Conservation (phyloP, 1,140 invertebrate species). For the Scaptomyza pallida region DNA sequence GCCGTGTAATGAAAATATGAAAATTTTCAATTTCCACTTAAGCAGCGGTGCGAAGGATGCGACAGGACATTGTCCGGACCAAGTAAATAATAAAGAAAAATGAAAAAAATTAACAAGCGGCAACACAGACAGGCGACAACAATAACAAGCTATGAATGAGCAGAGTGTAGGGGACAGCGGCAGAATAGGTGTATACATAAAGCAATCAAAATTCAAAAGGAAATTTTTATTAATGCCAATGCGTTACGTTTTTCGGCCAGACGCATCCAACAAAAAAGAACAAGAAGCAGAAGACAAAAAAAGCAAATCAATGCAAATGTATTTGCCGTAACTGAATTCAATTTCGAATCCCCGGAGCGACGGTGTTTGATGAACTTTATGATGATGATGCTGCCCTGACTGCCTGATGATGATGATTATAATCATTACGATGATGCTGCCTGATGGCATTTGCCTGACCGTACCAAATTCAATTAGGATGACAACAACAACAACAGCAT, state of each 20-base stretch:
- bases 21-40: constrained; percentile 82
- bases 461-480: constrained; percentile 80
- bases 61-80: constrained; percentile 49
- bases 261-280: constrained; percentile 67
- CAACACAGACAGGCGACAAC: constrained; percentile 53
- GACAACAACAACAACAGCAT: constrained; percentile 23
- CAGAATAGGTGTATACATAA: constrained; percentile 40
- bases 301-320: constrained; percentile 81
- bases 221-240: constrained; percentile 82
- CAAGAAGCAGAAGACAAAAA: constrained; percentile 70
- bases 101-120: constrained; percentile 70
- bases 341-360: constrained; percentile 65
- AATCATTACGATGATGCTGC: constrained; percentile 29
- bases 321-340: constrained; percentile 78
- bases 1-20: constrained; percentile 74
- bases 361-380: constrained; percentile 51
- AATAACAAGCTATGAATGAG: constrained; percentile 36
- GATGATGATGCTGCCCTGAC: constrained; percentile 8
- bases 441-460: constrained; percentile 59
- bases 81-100: constrained; percentile 77
- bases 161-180: background rate
- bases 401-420: constrained; percentile 16
- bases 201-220: constrained; percentile 82
- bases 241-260: constrained; percentile 65
- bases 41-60: constrained; percentile 35